Conservation (phyloP, 2,888 invertebrate genomes). For the Ectemnius cavifrons region DNA sequence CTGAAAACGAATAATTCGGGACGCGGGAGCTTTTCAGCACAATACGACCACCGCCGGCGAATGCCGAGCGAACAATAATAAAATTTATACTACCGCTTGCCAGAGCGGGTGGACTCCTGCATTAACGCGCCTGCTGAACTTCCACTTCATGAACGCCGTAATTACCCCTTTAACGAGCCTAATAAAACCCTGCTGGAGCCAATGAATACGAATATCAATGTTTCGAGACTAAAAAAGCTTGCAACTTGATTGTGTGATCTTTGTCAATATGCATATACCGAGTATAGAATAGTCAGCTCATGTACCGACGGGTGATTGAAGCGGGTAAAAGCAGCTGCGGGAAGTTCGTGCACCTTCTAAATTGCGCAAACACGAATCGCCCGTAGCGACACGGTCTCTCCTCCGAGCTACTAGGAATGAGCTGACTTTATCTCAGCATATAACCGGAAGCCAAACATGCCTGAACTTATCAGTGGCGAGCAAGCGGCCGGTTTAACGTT, state of each 20-base stretch:
- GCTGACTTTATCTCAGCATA: constrained; percentile 53
- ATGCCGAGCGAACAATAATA: constrained; percentile 3
- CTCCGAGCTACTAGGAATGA: constrained; percentile 19
- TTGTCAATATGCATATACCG: too few species aligned
- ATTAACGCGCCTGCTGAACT: too few species aligned
- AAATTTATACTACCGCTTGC: too few species aligned
- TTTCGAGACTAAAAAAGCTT: too few species aligned
- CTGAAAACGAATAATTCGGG: neutral
- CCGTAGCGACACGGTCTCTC: constrained; percentile 41
- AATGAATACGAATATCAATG: too few species aligned
- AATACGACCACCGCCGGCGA: neutral
- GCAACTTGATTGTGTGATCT: too few species aligned
- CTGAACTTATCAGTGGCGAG: constrained; percentile 37
- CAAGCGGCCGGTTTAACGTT: constrained; percentile 32
- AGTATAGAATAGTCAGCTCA: too few species aligned
- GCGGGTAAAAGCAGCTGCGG: neutral
- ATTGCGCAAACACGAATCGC: constrained; percentile 19
- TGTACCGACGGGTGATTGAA: too few species aligned
- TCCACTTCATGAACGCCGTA: too few species aligned
- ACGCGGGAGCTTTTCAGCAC: neutral
- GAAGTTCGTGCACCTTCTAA: neutral
- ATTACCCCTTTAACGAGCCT: too few species aligned
- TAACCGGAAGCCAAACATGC: constrained; percentile 51
- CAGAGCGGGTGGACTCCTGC: too few species aligned
- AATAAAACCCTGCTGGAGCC: too few species aligned